Percentiles rank a stretch among this genome's conserved stretches.
phyloP scores from a whole-genome alignment of 2,797 vertebrate genomes.

The Lithobates sylvaticus region DNA sequence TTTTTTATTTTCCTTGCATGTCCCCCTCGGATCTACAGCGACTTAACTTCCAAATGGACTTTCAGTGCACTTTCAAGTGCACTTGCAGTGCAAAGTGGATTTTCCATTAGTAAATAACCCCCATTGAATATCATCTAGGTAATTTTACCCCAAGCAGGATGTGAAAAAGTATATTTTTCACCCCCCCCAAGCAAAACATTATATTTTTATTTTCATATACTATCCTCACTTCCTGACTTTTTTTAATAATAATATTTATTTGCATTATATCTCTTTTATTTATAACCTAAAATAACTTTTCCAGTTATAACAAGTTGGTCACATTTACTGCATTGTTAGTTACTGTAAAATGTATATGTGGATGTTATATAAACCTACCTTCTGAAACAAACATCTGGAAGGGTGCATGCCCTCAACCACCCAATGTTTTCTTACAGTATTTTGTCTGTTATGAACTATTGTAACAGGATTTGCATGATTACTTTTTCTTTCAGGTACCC shows the following conservation, averaged over 20 bases:
- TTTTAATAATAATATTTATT: neutral
- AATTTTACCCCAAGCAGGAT: neutral
- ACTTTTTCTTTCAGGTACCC: constrained; percentile 25
- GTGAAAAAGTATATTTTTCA: too few relatives aligned
- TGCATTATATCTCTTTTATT: neutral
- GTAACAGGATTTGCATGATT: constrained; percentile 10
- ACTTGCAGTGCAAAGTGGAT: too few relatives aligned
- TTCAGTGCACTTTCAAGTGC: too few relatives aligned
- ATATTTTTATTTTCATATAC: too few relatives aligned
- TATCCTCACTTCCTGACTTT: neutral
- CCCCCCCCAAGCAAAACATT: too few relatives aligned
- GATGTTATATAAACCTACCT: neutral
- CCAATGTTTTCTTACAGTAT: neutral
- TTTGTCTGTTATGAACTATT: constrained; percentile 2
- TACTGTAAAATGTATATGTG: neutral
- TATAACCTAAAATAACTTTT: neutral
- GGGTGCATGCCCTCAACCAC: neutral
- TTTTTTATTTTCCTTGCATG: too few relatives aligned
- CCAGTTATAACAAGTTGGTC: neutral
- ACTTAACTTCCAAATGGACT: too few relatives aligned
- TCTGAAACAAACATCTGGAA: neutral
- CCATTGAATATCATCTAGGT: neutral
- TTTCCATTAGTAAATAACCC: too few relatives aligned
- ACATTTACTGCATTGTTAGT: neutral
- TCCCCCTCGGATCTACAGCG: too few relatives aligned